phyloP scores from a whole-genome alignment of 2,888 invertebrate genomes.

The Chrysina gloriosa region DNA sequence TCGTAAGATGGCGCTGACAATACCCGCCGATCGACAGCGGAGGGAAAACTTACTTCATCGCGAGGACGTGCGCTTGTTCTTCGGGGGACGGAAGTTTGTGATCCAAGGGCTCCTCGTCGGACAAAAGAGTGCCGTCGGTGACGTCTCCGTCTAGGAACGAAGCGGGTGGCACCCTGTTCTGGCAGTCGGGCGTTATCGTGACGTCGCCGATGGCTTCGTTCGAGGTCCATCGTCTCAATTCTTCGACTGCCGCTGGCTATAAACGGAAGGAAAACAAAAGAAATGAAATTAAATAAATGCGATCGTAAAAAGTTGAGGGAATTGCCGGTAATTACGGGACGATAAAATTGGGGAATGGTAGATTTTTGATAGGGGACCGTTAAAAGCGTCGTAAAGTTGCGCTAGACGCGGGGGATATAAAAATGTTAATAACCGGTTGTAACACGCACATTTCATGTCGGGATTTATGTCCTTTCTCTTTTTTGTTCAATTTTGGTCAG shows the following conservation, averaged over 20 bases:
- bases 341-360: too few relatives aligned
- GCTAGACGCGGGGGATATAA: too few relatives aligned
- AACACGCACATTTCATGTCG: too few relatives aligned
- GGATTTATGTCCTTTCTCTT: too few relatives aligned
- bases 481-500: too few relatives aligned
- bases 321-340: too few relatives aligned
- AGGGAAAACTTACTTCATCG: slow-evolving; percentile 81
- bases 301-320: background rate
- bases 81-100: slow-evolving; percentile 89
- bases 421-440: too few relatives aligned
- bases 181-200: slow-evolving; percentile 82
- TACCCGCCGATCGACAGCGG: too few relatives aligned
- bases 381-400: too few relatives aligned
- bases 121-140: slow-evolving; percentile 66
- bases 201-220: slow-evolving; percentile 84
- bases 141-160: slow-evolving; percentile 65
- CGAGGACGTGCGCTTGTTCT: slow-evolving; percentile 85
- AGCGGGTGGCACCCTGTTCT: slow-evolving; percentile 75
- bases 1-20: slow-evolving; percentile 15
- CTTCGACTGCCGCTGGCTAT: slow-evolving; percentile 85
- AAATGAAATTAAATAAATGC: too few relatives aligned
- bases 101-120: slow-evolving; percentile 80
- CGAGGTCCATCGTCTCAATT: slow-evolving; percentile 87
- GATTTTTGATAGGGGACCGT: too few relatives aligned
- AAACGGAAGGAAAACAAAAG: background rate